Percentiles rank a stretch among this genome's conserved stretches.
Evolutionary conservation across 2,888 invertebrate species (phyloP).

Genomic region (Anodontia alba): DNA sequence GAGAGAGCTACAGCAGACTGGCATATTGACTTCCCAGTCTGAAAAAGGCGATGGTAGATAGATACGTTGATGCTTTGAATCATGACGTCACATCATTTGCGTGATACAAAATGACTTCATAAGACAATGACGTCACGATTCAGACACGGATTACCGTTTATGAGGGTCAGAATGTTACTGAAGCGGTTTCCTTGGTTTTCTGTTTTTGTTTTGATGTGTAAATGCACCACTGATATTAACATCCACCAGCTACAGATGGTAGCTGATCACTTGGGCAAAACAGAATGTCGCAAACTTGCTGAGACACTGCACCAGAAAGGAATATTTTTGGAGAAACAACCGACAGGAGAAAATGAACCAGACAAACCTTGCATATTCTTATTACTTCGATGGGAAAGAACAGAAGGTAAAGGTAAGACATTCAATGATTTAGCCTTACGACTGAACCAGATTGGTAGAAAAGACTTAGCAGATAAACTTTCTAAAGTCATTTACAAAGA

Average conservation of each 20-base stretch:
- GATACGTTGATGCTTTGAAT: too few relatives aligned
- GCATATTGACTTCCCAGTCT: too few relatives aligned
- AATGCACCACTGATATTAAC: slow-evolving; percentile 73
- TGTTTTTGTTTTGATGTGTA: background rate
- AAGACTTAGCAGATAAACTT: slow-evolving; percentile 71
- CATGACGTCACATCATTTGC: too few relatives aligned
- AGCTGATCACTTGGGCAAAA: slow-evolving; percentile 72
- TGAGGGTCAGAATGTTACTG: background rate
- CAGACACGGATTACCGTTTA: background rate
- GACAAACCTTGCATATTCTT: slow-evolving; percentile 69
- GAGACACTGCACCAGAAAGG: slow-evolving; percentile 64
- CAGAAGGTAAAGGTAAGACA: slow-evolving; percentile 68
- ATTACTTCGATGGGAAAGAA: slow-evolving; percentile 72
- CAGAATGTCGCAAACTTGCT: slow-evolving; percentile 72
- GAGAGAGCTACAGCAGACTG: too few relatives aligned
- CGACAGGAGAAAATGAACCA: slow-evolving; percentile 44
- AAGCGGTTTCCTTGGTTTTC: background rate
- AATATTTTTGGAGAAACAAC: background rate
- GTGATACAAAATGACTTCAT: too few relatives aligned
- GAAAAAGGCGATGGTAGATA: too few relatives aligned
- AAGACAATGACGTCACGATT: background rate
- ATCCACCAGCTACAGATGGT: slow-evolving; percentile 77
- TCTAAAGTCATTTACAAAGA: slow-evolving; percentile 72
- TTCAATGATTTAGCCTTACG: slow-evolving; percentile 75
- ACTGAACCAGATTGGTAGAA: slow-evolving; percentile 73